Evolutionary conservation across 2,113 vertebrate species (phyloP).

Genomic region (Drymodes brunneopygia): DNA sequence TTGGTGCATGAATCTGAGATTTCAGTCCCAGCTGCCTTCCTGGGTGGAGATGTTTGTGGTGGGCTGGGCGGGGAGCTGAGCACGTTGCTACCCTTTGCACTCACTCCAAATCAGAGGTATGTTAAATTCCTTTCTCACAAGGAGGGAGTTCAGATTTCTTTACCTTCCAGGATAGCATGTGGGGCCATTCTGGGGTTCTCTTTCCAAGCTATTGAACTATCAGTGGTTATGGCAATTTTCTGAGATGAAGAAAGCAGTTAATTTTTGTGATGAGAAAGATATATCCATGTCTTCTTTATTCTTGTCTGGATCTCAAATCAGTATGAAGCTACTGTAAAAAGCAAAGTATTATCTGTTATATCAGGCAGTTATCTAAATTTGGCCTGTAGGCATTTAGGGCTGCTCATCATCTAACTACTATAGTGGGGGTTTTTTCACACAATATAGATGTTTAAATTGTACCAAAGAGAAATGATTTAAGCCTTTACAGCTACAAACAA

Average conservation of each 20-base stretch:
- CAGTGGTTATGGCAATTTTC: neutral
- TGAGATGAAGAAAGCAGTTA: neutral
- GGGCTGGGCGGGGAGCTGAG: neutral
- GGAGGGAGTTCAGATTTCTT: neutral
- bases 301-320: neutral
- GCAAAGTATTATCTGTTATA: neutral
- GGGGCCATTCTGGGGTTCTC: neutral
- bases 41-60: neutral
- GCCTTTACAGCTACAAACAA: neutral
- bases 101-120: neutral
- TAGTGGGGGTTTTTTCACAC: fast-evolving
- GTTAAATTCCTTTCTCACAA: neutral
- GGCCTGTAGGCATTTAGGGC: neutral
- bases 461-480: neutral
- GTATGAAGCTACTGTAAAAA: neutral
- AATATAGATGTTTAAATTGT: neutral
- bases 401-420: neutral
- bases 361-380: neutral
- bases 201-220: neutral
- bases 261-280: neutral
- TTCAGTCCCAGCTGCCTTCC: neutral
- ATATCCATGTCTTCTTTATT: neutral
- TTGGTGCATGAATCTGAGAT: neutral
- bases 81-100: fast-evolving
- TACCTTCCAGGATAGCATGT: neutral